phyloP scores from a whole-genome alignment of 2,113 vertebrate species.

The Lycaon pictus region DNA sequence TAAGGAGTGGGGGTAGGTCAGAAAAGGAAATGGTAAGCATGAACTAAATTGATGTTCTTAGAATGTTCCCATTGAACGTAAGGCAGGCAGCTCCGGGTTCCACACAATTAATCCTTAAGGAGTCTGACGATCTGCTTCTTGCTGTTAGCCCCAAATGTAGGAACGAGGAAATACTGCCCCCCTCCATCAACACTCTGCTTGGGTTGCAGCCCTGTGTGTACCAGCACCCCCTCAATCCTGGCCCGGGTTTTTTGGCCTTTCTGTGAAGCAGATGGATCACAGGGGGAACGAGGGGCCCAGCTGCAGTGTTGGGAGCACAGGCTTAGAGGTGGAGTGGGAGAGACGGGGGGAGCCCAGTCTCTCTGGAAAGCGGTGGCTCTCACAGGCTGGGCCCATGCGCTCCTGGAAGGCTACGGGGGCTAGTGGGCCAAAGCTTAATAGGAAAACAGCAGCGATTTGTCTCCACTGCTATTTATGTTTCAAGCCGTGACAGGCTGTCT shows the following conservation, averaged over 20 bases:
- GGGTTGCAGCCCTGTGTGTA: background rate
- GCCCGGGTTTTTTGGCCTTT: background rate
- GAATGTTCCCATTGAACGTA: background rate
- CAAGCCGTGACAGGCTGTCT: slow-evolving; percentile 89
- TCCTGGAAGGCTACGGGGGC: slow-evolving; percentile 83
- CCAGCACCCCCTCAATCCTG: background rate
- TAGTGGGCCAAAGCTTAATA: slow-evolving; percentile 89
- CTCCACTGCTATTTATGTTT: slow-evolving; percentile 89
- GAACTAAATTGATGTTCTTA: background rate
- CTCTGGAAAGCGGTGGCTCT: slow-evolving; percentile 63
- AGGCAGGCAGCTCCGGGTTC: background rate
- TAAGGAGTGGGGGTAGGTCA: background rate
- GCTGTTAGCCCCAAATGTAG: background rate
- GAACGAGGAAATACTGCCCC: background rate
- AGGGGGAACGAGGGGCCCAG: background rate
- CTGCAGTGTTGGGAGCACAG: background rate
- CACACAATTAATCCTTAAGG: background rate
- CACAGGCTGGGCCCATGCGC: slow-evolving; percentile 63
- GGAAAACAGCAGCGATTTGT: slow-evolving; percentile 90
- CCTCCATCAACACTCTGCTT: background rate
- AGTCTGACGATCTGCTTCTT: background rate
- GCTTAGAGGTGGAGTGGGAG: background rate
- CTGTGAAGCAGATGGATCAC: background rate
- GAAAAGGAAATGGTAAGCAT: background rate
- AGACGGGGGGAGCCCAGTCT: background rate